These are phyloP conservation scores for Drosophila austrosaltans DNA, from an alignment of 2,888 invertebrate genomes.

Conservation along the genomic window DNA sequence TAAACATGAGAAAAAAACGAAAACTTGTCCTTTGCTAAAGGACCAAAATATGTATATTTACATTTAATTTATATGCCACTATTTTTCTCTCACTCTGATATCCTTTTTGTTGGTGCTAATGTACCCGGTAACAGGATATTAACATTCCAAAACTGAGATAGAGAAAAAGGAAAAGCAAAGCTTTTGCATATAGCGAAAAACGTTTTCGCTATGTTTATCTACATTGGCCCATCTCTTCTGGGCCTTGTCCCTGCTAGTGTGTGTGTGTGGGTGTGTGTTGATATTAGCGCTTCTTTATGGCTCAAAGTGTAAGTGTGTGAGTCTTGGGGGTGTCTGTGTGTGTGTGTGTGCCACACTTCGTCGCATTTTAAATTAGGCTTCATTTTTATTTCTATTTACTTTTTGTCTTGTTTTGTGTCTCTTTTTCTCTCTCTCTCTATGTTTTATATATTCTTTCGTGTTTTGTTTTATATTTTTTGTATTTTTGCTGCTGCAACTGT, in stretches of 20 bases:
- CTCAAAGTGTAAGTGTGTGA: conserved; percentile 39
- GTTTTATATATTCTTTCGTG: conserved; percentile 63
- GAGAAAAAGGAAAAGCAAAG: conserved; percentile 14
- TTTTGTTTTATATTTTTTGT: neutral
- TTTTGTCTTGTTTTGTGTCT: conserved; percentile 32
- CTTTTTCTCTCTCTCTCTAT: neutral
- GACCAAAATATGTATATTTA: too few relatives aligned
- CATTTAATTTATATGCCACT: too few relatives aligned
- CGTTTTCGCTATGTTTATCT: conserved; percentile 70
- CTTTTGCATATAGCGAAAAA: conserved; percentile 70
- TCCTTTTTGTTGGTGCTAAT: neutral
- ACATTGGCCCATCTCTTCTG: conserved; percentile 63
- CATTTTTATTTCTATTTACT: conserved; percentile 77
- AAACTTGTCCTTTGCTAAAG: too few relatives aligned
- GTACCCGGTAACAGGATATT: neutral
- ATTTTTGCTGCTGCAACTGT: conserved; percentile 50
- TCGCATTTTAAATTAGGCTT: conserved; percentile 80
- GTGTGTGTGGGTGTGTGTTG: conserved; percentile 42
- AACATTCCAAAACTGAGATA: conserved; percentile 2
- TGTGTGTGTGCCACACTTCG: conserved; percentile 64
- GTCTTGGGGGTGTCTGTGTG: conserved; percentile 24
- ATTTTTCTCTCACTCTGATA: neutral
- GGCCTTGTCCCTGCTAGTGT: conserved; percentile 6
- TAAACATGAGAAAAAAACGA: too few relatives aligned
- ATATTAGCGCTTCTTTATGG: conserved; percentile 68